A percentile compares a stretch with the other conserved stretches of the same genome.
These are phyloP conservation scores for Paguma larvata DNA, from an alignment of 2,797 vertebrate genomes.

Conservation along the genomic window DNA sequence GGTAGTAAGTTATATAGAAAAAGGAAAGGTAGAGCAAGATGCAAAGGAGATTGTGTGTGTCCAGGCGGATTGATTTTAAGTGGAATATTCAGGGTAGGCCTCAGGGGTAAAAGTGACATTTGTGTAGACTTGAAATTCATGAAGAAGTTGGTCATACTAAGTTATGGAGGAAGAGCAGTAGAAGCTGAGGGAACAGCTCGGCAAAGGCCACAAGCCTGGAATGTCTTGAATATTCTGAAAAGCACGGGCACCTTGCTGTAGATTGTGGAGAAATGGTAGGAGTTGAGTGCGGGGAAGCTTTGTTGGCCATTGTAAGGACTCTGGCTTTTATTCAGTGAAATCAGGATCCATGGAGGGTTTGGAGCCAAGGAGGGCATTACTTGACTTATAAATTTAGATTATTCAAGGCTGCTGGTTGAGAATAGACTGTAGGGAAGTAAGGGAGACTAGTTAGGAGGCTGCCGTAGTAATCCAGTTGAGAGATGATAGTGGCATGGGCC, in stretches of 20 bases:
- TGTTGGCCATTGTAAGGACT: neutral
- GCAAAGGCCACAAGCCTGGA: neutral
- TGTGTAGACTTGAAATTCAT: neutral
- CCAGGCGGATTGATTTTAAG: neutral
- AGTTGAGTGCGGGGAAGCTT: neutral
- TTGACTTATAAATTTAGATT: neutral
- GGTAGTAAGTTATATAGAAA: neutral
- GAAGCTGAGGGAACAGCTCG: neutral
- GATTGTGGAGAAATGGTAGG: neutral
- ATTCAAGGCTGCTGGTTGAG: neutral
- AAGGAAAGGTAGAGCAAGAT: neutral
- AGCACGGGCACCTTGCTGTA: neutral
- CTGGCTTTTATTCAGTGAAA: neutral
- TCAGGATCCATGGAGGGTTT: neutral
- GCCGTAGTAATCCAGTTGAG: neutral
- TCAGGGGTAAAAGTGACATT: neutral
- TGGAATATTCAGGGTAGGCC: neutral
- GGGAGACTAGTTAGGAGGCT: neutral
- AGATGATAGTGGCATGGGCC: neutral
- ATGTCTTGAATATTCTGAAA: conserved; percentile 27
- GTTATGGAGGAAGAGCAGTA: neutral
- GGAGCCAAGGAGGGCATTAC: neutral
- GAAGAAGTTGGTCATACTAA: neutral
- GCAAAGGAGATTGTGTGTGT: neutral
- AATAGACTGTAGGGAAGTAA: neutral